Percentiles rank a stretch among this genome's conserved stretches.
These are phyloP conservation scores for Aleiodes testaceus DNA, from an alignment of 2,888 invertebrate species.

Conservation along the genomic window DNA sequence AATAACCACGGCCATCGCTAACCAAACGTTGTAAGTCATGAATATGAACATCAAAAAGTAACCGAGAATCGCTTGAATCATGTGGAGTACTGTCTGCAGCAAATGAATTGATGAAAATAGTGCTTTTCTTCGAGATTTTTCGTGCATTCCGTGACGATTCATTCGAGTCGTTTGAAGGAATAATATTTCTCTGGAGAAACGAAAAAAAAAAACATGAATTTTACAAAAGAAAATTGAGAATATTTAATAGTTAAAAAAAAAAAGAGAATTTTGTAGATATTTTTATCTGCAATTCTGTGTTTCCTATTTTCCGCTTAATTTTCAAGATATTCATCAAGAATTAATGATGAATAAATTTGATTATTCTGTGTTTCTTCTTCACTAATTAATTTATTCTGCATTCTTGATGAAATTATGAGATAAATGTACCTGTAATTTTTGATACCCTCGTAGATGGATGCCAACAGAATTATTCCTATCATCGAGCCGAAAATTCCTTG, in stretches of 20 bases:
- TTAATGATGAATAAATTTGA: no score
- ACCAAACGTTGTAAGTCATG: constrained; percentile 79
- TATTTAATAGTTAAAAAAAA: neutral
- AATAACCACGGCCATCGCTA: constrained; percentile 75
- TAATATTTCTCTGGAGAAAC: constrained; percentile 59
- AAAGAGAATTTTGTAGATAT: no score
- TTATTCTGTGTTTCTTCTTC: neutral
- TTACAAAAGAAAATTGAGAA: neutral
- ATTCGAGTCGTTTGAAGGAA: constrained; percentile 42
- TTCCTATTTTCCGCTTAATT: constrained; percentile 10
- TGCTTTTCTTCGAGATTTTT: constrained; percentile 55
- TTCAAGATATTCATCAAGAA: no score
- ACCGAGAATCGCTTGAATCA: constrained; percentile 73
- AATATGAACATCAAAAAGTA: constrained; percentile 79
- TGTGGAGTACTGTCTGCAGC: constrained; percentile 64
- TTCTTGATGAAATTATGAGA: neutral
- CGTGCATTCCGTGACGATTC: constrained; percentile 13
- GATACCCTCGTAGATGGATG: constrained; percentile 79
- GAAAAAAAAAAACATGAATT: constrained; percentile 4
- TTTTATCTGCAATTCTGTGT: no score
- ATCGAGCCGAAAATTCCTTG: constrained; percentile 77
- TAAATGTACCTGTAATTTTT: constrained; percentile 77
- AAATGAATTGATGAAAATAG: constrained; percentile 64
- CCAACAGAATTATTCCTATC: constrained; percentile 77
- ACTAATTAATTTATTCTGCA: no score